phyloP scores from a whole-genome alignment of 2,888 invertebrate species.

The Anarsia innoxiella region DNA sequence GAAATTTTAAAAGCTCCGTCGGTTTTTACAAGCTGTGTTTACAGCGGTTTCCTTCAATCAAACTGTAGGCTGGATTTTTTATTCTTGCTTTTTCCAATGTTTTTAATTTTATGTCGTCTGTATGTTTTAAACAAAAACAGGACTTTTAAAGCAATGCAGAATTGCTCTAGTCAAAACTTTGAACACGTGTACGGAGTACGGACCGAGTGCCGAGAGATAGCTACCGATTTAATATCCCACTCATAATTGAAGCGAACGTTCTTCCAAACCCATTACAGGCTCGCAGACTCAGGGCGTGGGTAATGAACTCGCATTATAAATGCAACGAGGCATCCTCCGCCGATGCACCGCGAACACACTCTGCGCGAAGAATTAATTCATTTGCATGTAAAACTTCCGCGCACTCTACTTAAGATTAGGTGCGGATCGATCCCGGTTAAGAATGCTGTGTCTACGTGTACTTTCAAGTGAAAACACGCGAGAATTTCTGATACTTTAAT shows the following conservation, averaged over 20 bases:
- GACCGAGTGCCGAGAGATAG: conserved; percentile 30
- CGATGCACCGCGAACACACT: conserved; percentile 55
- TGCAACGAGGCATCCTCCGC: conserved; percentile 66
- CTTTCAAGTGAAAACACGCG: too few species aligned
- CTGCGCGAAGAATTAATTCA: conserved; percentile 72
- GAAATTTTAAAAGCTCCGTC: conserved; percentile 42
- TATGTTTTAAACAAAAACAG: too few species aligned
- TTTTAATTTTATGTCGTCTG: too few species aligned
- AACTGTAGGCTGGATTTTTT: background rate
- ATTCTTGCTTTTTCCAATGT: background rate
- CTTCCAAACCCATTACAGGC: conserved; percentile 66
- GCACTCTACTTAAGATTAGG: conserved; percentile 48
- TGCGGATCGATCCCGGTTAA: conserved; percentile 30
- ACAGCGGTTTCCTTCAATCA: background rate
- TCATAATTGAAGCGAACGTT: conserved; percentile 69
- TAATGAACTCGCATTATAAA: conserved; percentile 74
- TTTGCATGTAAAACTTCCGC: conserved; percentile 71
- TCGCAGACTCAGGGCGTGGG: conserved; percentile 39
- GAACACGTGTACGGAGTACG: background rate
- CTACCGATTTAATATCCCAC: conserved; percentile 60
- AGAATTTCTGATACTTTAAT: too few species aligned
- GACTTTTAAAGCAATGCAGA: too few species aligned
- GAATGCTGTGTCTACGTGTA: too few species aligned
- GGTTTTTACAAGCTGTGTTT: conserved; percentile 20
- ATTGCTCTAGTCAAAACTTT: too few species aligned